Conservation (phyloP, 2,888 invertebrate species). For the Selenia dentaria region DNA sequence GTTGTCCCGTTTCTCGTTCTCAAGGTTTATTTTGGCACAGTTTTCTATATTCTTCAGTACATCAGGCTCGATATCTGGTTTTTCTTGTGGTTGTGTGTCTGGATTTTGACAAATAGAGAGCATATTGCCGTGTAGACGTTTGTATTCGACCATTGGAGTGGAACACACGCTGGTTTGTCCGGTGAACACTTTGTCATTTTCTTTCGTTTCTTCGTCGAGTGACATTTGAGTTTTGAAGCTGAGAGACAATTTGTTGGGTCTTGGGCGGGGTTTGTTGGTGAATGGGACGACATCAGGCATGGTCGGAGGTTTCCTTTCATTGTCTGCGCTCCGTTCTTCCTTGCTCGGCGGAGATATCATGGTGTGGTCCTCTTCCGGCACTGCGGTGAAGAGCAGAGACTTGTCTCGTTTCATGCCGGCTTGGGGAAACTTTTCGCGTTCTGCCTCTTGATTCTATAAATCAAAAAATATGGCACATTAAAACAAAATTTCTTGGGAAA, state of each 20-base stretch:
- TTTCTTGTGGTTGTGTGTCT: constrained; percentile 81
- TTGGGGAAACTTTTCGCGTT: constrained; percentile 74
- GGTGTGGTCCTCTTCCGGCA: constrained; percentile 89
- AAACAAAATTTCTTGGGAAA: too few relatives aligned
- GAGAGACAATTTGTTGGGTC: constrained; percentile 85
- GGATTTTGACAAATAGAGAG: constrained; percentile 90
- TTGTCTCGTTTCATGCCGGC: constrained; percentile 90
- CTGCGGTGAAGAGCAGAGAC: constrained; percentile 92
- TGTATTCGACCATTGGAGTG: constrained; percentile 91
- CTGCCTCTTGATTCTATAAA: constrained; percentile 71
- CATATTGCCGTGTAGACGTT: constrained; percentile 89
- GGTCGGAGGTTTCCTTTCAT: constrained; percentile 53
- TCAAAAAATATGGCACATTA: too few relatives aligned
- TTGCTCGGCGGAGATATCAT: constrained; percentile 76
- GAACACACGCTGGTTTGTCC: constrained; percentile 91
- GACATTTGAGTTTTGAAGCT: constrained; percentile 83
- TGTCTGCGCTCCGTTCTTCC: constrained; percentile 44
- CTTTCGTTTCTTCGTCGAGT: constrained; percentile 82
- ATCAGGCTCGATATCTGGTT: constrained; percentile 63
- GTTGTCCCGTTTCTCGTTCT: constrained; percentile 65
- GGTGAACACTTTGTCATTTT: constrained; percentile 83
- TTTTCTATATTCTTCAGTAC: constrained; percentile 69
- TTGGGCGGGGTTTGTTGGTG: constrained; percentile 73
- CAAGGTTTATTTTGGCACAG: constrained; percentile 55
- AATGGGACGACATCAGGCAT: constrained; percentile 82